These are phyloP conservation scores for Omphaloscelis lunosa DNA, from an alignment of 2,888 invertebrate species.

Conservation along the genomic window DNA sequence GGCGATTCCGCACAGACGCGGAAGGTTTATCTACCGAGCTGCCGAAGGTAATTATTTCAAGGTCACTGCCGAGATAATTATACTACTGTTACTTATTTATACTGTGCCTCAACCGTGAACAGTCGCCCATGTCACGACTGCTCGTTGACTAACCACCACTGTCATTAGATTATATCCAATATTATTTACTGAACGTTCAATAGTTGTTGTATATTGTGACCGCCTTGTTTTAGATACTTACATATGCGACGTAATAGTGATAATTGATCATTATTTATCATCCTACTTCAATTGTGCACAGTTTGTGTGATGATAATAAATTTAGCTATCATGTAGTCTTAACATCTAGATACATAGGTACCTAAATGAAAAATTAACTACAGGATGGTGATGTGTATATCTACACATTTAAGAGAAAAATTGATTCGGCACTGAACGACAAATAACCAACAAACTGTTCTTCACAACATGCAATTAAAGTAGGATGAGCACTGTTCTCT, in stretches of 20 bases:
- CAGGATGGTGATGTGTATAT: too few relatives aligned
- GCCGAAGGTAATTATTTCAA: too few relatives aligned
- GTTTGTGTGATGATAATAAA: background rate
- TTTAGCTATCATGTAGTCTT: background rate
- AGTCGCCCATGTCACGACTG: too few relatives aligned
- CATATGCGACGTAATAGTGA: background rate
- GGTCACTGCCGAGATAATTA: too few relatives aligned
- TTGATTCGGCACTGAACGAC: background rate
- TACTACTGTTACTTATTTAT: too few relatives aligned
- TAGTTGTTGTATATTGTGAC: conserved; percentile 60
- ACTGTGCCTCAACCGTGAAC: too few relatives aligned
- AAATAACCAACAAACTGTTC: background rate
- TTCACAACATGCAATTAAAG: conserved; percentile 10
- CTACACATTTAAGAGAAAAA: background rate
- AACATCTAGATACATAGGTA: background rate
- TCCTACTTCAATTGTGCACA: conserved; percentile 35
- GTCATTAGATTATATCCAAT: background rate
- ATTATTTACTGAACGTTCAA: conserved; percentile 21
- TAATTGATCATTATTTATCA: conserved; percentile 17
- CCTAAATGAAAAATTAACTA: background rate
- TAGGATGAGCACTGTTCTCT: conserved; percentile 22
- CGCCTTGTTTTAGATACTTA: conserved; percentile 29
- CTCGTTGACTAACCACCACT: background rate
- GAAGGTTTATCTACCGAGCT: too few relatives aligned
- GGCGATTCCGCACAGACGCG: too few relatives aligned